Evolutionary conservation across 1,140 invertebrate genomes (phyloP).

Genomic region (Daktulosphaira vitifoliae): DNA sequence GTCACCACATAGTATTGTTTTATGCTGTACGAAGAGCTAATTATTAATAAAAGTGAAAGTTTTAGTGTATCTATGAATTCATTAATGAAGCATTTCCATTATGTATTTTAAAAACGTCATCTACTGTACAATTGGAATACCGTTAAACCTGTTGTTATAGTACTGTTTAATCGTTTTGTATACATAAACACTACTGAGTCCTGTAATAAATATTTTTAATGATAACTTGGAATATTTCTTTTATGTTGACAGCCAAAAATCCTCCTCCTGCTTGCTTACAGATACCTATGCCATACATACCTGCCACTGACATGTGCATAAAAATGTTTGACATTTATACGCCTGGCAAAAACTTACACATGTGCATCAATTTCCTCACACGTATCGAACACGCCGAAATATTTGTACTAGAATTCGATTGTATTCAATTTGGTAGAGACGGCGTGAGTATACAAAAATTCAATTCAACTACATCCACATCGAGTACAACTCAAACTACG

Average conservation of each 20-base stretch:
- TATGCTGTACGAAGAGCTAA: no score
- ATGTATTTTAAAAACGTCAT: no score
- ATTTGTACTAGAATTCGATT: conserved; percentile 59
- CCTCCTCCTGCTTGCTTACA: conserved; percentile 63
- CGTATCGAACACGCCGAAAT: conserved; percentile 51
- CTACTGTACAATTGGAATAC: no score
- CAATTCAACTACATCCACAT: background rate
- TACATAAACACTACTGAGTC: no score
- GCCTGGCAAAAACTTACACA: conserved; percentile 52
- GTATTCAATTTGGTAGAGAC: conserved; percentile 52
- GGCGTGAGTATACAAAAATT: conserved; percentile 41
- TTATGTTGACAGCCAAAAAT: conserved; percentile 60
- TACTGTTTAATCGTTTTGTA: no score
- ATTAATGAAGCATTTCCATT: no score
- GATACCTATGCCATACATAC: conserved; percentile 52
- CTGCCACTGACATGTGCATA: conserved; percentile 56
- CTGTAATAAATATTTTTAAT: no score
- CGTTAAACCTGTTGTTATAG: no score
- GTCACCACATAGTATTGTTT: no score
- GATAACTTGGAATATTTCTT: no score
- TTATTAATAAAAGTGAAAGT: no score
- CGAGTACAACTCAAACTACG: background rate
- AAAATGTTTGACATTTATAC: conserved; percentile 57
- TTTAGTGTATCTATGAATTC: no score
- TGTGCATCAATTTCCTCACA: conserved; percentile 63